These are phyloP conservation scores for Onthophagus sagittarius DNA, from an alignment of 2,888 invertebrate species.

Conservation along the genomic window DNA sequence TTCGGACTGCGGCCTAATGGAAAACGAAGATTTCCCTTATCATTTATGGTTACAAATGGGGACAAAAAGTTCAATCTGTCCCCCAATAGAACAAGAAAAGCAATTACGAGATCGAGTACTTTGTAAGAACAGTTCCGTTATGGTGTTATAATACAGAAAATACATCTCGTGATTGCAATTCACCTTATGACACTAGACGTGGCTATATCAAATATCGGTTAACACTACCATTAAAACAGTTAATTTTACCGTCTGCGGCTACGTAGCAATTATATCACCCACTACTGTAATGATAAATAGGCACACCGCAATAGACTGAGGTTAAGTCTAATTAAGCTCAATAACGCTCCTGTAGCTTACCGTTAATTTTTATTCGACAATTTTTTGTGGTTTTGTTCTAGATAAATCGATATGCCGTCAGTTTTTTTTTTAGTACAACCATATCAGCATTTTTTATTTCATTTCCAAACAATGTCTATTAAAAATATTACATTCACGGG, in stretches of 20 bases:
- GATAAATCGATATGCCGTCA: not conserved
- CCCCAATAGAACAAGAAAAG: not conserved
- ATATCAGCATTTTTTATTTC: too few relatives aligned
- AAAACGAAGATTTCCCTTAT: not conserved
- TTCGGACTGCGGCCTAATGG: not conserved
- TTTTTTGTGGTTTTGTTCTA: not conserved
- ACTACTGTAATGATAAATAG: not conserved
- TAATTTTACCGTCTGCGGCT: not conserved
- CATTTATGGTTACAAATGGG: not conserved
- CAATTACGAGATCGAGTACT: not conserved
- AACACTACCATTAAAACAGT: not conserved
- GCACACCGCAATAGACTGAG: not conserved
- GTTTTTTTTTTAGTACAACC: not conserved
- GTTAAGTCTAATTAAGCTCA: not conserved
- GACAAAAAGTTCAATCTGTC: not conserved
- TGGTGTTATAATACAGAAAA: not conserved
- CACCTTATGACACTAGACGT: not conserved
- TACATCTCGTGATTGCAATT: not conserved
- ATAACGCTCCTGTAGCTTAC: not conserved
- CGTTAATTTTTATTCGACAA: not conserved
- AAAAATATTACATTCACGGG: too few relatives aligned
- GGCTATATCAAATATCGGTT: not conserved
- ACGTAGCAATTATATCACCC: not conserved
- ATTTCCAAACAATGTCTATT: too few relatives aligned
- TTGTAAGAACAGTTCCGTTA: not conserved